These are phyloP conservation scores for Sinocyclocheilus anophthalmus DNA, from an alignment of 2,113 vertebrate genomes.

Conservation along the genomic window DNA sequence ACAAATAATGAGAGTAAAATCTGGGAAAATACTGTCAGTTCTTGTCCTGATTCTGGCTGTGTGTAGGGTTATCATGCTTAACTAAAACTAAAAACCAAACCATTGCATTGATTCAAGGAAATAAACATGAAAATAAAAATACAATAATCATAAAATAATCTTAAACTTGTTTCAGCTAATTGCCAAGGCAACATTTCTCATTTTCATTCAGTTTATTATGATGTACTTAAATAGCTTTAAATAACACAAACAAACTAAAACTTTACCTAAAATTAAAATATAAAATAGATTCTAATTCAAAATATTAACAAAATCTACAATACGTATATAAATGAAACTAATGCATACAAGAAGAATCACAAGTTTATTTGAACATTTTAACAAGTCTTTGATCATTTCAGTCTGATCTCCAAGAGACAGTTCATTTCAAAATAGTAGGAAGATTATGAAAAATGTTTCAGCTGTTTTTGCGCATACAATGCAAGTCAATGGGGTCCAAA, in stretches of 20 bases:
- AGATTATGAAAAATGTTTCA: background rate
- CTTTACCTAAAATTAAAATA: too few species aligned
- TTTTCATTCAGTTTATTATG: background rate
- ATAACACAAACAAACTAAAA: background rate
- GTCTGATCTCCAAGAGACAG: background rate
- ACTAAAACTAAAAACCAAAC: too few species aligned
- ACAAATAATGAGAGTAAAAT: background rate
- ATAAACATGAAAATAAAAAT: too few species aligned
- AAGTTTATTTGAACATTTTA: too few species aligned
- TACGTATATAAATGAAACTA: background rate
- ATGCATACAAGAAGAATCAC: too few species aligned
- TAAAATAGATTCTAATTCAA: too few species aligned
- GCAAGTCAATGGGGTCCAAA: background rate
- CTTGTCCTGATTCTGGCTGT: background rate
- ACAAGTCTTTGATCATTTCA: background rate
- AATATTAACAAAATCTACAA: too few species aligned
- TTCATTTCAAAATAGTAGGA: too few species aligned
- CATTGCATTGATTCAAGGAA: too few species aligned
- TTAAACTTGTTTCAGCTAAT: too few species aligned
- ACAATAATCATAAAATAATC: too few species aligned
- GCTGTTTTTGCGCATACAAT: background rate
- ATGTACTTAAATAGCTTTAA: background rate
- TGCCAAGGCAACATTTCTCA: too few species aligned
- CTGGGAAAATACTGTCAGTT: background rate
- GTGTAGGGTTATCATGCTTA: background rate